Conservation (phyloP, 2,888 invertebrate genomes). For the Helobdella robusta region DNA sequence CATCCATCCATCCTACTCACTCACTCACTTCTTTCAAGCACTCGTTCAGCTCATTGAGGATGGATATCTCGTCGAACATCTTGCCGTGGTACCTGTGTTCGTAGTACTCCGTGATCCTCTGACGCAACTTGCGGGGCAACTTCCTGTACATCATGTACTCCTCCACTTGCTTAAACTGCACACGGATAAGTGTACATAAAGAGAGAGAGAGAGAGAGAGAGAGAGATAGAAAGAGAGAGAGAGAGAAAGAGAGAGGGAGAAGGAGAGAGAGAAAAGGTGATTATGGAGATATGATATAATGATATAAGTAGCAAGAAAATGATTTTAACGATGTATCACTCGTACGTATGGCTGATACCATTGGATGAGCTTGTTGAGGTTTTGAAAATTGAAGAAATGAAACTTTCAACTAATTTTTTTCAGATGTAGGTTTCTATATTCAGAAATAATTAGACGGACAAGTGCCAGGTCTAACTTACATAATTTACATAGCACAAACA, state of each 20-base stretch:
- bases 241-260: neutral
- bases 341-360: too few relatives aligned
- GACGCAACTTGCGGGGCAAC: constrained; percentile 85
- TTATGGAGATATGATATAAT: neutral
- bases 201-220: neutral
- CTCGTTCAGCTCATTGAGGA: constrained; percentile 89
- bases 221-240: too few relatives aligned
- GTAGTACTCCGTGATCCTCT: constrained; percentile 93
- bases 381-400: too few relatives aligned
- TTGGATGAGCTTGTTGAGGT: too few relatives aligned
- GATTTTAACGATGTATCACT: too few relatives aligned
- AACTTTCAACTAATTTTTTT: too few relatives aligned
- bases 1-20: neutral
- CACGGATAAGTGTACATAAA: neutral
- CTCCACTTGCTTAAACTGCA: constrained; percentile 92
- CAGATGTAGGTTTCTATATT: too few relatives aligned
- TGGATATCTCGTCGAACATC: constrained; percentile 96
- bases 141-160: constrained; percentile 98
- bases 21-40: constrained; percentile 71
- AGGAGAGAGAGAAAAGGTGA: neutral
- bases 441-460: too few relatives aligned
- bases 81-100: constrained; percentile 98
- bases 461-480: too few relatives aligned
- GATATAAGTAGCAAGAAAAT: neutral
- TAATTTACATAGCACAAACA: too few relatives aligned